A percentile compares a stretch with the other conserved stretches of the same genome.
These are phyloP conservation scores for Diarsia brunnea DNA, from an alignment of 2,888 invertebrate species.

Conservation along the genomic window DNA sequence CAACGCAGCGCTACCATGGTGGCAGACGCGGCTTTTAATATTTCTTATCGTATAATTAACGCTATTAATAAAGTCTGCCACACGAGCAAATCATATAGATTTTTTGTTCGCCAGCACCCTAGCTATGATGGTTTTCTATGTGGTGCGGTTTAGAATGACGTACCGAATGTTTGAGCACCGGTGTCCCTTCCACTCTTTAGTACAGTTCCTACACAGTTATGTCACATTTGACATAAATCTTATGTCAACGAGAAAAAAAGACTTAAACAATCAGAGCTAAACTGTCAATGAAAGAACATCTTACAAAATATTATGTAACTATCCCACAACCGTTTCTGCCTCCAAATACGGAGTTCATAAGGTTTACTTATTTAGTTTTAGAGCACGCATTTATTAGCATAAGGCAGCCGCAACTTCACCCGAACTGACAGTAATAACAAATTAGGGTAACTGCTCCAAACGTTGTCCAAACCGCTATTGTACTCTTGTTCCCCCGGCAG, in stretches of 20 bases:
- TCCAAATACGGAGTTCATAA: constrained; percentile 59
- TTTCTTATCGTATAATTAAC: too few species aligned
- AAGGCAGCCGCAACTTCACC: constrained; percentile 81
- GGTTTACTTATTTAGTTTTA: constrained; percentile 57
- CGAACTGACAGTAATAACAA: constrained; percentile 84
- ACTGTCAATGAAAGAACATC: background rate
- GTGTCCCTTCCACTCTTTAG: too few species aligned
- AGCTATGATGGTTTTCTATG: too few species aligned
- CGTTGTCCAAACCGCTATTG: constrained; percentile 79
- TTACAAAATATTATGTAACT: constrained; percentile 30
- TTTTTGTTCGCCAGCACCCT: too few species aligned
- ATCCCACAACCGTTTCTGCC: constrained; percentile 34
- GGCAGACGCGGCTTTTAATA: too few species aligned
- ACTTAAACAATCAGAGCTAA: background rate
- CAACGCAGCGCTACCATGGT: too few species aligned
- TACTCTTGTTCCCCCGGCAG: constrained; percentile 77
- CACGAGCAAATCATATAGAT: too few species aligned
- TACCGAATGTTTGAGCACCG: too few species aligned
- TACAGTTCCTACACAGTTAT: background rate
- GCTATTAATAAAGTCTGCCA: too few species aligned
- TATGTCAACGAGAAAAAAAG: background rate
- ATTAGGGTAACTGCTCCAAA: constrained; percentile 85
- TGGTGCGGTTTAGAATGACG: too few species aligned
- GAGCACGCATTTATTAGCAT: constrained; percentile 81
- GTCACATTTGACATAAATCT: background rate